phyloP scores from a whole-genome alignment of 2,797 vertebrate genomes.

The Siniperca scherzeri region DNA sequence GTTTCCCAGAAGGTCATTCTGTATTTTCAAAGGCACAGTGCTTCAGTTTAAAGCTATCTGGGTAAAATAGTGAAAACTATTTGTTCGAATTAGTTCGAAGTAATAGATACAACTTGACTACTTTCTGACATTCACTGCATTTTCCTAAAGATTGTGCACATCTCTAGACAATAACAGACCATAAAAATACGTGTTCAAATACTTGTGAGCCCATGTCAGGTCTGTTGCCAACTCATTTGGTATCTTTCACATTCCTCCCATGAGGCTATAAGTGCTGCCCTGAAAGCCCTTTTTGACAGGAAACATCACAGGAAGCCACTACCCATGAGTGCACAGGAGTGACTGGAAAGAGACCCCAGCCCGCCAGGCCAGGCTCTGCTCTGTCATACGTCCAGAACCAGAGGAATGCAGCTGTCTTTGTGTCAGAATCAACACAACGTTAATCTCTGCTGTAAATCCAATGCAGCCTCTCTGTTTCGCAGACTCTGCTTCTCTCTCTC shows the following conservation, averaged over 20 bases:
- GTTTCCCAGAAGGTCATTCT: not conserved
- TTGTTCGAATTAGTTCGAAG: not conserved
- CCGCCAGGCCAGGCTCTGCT: slow-evolving; percentile 32
- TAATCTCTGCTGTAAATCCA: slow-evolving; percentile 30
- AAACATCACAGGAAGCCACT: slow-evolving; percentile 81
- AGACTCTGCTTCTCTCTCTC: no score
- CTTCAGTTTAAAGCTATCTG: no score
- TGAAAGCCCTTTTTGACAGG: slow-evolving; percentile 65
- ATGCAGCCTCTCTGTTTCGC: not conserved
- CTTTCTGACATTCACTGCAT: slow-evolving; percentile 20
- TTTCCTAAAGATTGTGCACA: slow-evolving; percentile 23
- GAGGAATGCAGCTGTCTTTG: slow-evolving; percentile 60
- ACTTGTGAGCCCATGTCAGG: not conserved
- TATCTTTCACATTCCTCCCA: slow-evolving; percentile 47
- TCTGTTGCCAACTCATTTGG: not conserved
- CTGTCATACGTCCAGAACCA: slow-evolving; percentile 23
- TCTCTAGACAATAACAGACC: slow-evolving; percentile 29
- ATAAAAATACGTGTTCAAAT: slow-evolving; percentile 23
- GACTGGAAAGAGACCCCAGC: slow-evolving; percentile 60
- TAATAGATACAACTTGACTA: not conserved
- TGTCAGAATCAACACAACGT: slow-evolving; percentile 47
- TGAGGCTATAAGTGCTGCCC: slow-evolving; percentile 15
- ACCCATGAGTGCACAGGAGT: slow-evolving; percentile 67
- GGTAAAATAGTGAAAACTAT: not conserved
- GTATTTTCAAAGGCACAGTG: not conserved